These are phyloP conservation scores for Lampris megalopsis DNA, from an alignment of 2,113 vertebrate genomes.

Conservation along the genomic window DNA sequence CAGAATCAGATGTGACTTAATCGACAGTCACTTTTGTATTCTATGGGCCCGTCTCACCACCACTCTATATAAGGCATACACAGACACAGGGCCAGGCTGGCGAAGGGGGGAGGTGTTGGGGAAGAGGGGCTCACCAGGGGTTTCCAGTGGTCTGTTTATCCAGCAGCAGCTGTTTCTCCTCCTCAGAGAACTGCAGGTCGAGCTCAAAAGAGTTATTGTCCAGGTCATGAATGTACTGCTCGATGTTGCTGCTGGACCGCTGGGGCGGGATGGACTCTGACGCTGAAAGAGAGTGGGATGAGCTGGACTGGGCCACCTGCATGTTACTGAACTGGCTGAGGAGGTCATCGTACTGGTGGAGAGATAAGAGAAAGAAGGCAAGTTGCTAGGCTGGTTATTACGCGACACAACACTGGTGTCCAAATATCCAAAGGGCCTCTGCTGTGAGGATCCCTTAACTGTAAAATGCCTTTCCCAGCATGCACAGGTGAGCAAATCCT, in stretches of 20 bases:
- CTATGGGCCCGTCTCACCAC: neutral
- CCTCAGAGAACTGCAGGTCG: slow-evolving; percentile 95
- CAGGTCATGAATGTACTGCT: slow-evolving; percentile 98
- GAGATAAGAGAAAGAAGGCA: neutral
- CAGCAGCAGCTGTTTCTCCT: slow-evolving; percentile 93
- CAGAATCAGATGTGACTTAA: too few species aligned
- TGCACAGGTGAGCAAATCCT: too few species aligned
- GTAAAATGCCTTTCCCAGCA: too few species aligned
- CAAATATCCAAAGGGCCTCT: too few species aligned
- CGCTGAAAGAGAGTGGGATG: slow-evolving; percentile 86
- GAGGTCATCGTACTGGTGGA: slow-evolving; percentile 95
- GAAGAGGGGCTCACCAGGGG: slow-evolving; percentile 87
- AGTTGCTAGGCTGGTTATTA: neutral
- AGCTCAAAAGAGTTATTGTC: slow-evolving; percentile 98
- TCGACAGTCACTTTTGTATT: too few species aligned
- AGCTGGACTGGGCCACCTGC: slow-evolving; percentile 93
- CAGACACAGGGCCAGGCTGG: neutral
- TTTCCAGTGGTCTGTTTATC: slow-evolving; percentile 96
- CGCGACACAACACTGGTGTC: too few species aligned
- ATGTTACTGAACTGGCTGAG: slow-evolving; percentile 99
- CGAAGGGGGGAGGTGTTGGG: neutral
- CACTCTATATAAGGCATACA: neutral
- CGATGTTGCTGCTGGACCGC: slow-evolving; percentile 93
- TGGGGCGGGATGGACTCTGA: slow-evolving; percentile 83
- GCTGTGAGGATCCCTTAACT: too few species aligned